Percentiles rank a stretch among this genome's conserved stretches.
These are phyloP conservation scores for Dichetophora obliterata DNA, from an alignment of 2,888 invertebrate species.

Conservation along the genomic window DNA sequence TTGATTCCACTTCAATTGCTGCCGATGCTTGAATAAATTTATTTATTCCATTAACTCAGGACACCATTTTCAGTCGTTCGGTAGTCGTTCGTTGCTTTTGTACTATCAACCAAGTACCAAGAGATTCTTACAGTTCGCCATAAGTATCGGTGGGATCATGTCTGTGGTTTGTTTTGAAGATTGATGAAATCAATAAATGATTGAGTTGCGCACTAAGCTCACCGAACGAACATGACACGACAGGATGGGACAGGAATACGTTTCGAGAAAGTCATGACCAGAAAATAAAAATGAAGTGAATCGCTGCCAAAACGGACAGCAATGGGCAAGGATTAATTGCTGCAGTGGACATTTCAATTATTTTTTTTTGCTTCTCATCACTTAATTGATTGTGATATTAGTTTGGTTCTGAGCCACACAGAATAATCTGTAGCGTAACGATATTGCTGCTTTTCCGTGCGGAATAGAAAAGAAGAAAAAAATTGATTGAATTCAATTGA, in stretches of 20 bases:
- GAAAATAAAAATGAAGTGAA: neutral
- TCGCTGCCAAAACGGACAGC: neutral
- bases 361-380: constrained; percentile 35
- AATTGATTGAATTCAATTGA: constrained; percentile 13
- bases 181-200: constrained; percentile 29
- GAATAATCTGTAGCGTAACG: neutral
- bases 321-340: constrained; percentile 51
- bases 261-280: neutral
- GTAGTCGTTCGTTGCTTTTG: neutral
- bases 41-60: no score
- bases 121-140: neutral
- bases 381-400: constrained; percentile 34
- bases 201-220: constrained; percentile 7
- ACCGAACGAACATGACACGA: neutral
- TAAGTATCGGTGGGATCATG: neutral
- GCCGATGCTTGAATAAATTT: neutral
- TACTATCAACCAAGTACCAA: neutral
- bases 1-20: constrained; percentile 6
- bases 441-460: neutral
- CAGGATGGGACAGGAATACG: neutral
- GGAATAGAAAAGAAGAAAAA: neutral
- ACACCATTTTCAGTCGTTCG: no score
- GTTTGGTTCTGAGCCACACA: neutral
- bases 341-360: constrained; percentile 55
- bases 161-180: constrained; percentile 17